Evolutionary conservation across 2,797 vertebrate genomes (phyloP).

Genomic region (Halcyon smyrnensis): DNA sequence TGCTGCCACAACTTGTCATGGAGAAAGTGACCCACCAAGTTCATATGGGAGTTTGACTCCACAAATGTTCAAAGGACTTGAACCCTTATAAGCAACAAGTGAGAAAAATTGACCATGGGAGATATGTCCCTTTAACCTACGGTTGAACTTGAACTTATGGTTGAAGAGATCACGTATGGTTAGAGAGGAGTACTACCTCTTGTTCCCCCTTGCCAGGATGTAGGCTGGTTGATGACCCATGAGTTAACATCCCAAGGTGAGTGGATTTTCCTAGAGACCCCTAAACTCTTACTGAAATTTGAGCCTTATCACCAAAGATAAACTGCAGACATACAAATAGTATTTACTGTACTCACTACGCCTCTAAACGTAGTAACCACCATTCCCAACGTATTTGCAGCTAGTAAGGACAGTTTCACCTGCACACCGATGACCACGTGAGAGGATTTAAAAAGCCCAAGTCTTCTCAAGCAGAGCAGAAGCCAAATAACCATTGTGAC

Average conservation of each 20-base stretch:
- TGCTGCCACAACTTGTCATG: not conserved
- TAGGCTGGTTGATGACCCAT: not conserved
- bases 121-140: not conserved
- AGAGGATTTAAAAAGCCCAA: not conserved
- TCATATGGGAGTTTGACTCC: not conserved
- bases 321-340: not conserved
- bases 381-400: not conserved
- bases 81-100: not conserved
- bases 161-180: not conserved
- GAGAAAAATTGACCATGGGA: not conserved
- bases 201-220: not conserved
- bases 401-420: not conserved
- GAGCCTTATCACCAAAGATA: not conserved
- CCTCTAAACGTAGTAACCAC: not conserved
- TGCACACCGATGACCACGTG: not conserved
- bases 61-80: not conserved
- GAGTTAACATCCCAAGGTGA: not conserved
- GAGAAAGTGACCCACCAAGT: not conserved
- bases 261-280: not conserved
- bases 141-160: accelerated
- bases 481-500: not conserved
- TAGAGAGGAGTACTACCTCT: not conserved
- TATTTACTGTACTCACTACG: not conserved
- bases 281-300: accelerated
- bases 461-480: not conserved